Base-by-base conservation (phyloP, 2,113 vertebrate genomes). In the Spheniscus mendiculus region DNA sequence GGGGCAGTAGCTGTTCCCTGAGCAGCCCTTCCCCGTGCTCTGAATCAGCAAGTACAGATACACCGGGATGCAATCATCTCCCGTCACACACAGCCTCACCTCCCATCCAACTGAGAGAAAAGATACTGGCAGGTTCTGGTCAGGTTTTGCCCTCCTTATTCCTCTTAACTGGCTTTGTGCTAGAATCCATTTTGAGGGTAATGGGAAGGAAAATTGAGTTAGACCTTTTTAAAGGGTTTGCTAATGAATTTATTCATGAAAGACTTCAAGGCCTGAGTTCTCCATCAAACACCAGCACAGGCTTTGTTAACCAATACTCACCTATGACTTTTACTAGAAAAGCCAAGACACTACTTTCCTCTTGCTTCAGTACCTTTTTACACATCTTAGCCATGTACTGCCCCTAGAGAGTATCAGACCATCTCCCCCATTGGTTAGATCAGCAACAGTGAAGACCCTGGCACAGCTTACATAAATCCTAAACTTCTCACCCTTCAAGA, bases 141-240 rank as follows among this genome's bases (percentile, higher is more conserved):
- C 90, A 90, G 76, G 55, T 70, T 81, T 84, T 94, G 82, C 71
- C 84, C 84, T 96, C 50, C 66, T 86, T 80, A 62, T 53, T 94
- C 58, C 74, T 94, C 79, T 90, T 96, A 89, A 82, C 82, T 63
- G 67, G n/a, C 62, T 94, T 94, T 90, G 55, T 97, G 49, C 87
- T 90, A 95, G 87, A 96, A 93, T 86, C 78, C 22, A 66, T 91
- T 97, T 78, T 71, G 42, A 55, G 71, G 38, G 93, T 77, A 96
- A 95, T 95, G 87, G 84, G 87, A 96, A 96, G 84, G 95, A 97
- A 97, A 97, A 97, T 91, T 86, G 82, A 97, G 55, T 95, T 93
- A 93, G 93, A 81, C 32, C 76, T 93, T 94, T 93, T 95, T 89
- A 80, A 96, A 95, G n/a, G 62, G 67, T 81, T 95, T 96, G 81